A percentile compares a stretch with the other conserved stretches of the same genome.
These are phyloP conservation scores for Limnephilus lunatus DNA, from an alignment of 2,888 invertebrate species.

Conservation along the genomic window DNA sequence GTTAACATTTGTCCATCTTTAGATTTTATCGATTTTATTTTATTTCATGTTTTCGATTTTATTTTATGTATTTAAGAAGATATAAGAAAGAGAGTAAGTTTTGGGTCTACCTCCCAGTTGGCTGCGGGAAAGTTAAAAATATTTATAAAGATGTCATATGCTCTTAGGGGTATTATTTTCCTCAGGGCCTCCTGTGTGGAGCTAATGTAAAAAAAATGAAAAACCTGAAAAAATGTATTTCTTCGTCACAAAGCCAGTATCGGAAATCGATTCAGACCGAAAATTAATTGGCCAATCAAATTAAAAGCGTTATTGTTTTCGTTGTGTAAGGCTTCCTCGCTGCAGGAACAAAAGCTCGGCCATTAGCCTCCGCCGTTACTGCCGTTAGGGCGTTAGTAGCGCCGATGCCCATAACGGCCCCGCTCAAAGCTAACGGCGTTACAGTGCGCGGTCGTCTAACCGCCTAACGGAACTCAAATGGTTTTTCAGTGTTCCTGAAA, in stretches of 20 bases:
- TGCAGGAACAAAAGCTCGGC: constrained; percentile 10
- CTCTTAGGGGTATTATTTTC: too few species aligned
- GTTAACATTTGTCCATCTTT: too few species aligned
- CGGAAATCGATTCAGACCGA: neutral
- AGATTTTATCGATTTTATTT: too few species aligned
- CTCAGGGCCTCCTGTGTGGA: too few species aligned
- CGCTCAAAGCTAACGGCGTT: constrained; percentile 13
- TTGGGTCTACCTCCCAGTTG: too few species aligned
- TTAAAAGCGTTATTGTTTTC: constrained; percentile 21
- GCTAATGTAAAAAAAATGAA: too few species aligned
- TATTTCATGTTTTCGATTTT: too few species aligned
- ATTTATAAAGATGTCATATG: too few species aligned
- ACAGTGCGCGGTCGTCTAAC: constrained; percentile 11
- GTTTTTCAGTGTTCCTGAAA: constrained; percentile 16
- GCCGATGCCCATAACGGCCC: constrained; percentile 3
- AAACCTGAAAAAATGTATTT: neutral
- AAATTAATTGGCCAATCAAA: constrained; percentile 31
- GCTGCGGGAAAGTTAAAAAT: too few species aligned
- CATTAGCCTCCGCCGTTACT: constrained; percentile 8
- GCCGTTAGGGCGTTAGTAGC: neutral
- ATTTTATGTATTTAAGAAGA: too few species aligned
- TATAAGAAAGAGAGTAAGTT: too few species aligned
- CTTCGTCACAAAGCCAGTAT: neutral
- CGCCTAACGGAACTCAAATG: constrained; percentile 11
- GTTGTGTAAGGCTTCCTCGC: neutral